Base-by-base conservation (phyloP, 2,113 vertebrate genomes). In the Grammomys dolichurus region DNA sequence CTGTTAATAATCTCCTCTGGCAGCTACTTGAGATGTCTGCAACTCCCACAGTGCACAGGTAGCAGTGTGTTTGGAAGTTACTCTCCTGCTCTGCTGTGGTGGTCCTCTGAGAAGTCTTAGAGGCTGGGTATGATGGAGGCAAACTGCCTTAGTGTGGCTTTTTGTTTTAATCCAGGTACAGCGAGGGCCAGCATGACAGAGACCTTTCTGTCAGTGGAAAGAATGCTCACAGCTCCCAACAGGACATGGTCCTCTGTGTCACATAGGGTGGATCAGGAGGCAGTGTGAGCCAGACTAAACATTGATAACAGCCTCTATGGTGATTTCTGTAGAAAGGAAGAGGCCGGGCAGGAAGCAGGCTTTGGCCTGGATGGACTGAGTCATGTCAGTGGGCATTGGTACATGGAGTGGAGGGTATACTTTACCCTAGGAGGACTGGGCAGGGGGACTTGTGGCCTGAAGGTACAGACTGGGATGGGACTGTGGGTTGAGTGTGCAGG, bases 1-100 rank as follows among this genome's bases (percentile, higher is more conserved):
- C 73, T 87, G 60, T 69, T 92, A 86, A 73, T 81, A 72, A 81
- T 81, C 36, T 82, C 81, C 78, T 87, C 80, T 7, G 20, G 22
- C 22, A 72, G 85, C 63, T 88, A 17, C 33, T 77, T 54, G 8
- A 43, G 36, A 81, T 86, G 54, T 54, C 78, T 75, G 7, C n/a
- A 87, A 58, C 33, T 72, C 28, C 40, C 77, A 5, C 4, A n/a
- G 54, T 19, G 8, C 40, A 81, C 3, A 43, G 16, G 22, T 56
- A 69, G 33, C 2, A 48, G 17, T 54, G 33, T 24, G 2, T 78
- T 92, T 87, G 76, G 48, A 88, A 90, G 31, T 58, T 77, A 51
- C 78, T 54, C 92, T 97, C 63, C 24, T 51, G 17, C 20, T 65
- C 63, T 33, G 88, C 33, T 11, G 3, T 20, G n/a, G 51, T 0